These are phyloP conservation scores for Halisarca cf. caerulea DNA, from an alignment of 37 sponge, comb jelly and placozoan genomes.

Conservation along the genomic window DNA sequence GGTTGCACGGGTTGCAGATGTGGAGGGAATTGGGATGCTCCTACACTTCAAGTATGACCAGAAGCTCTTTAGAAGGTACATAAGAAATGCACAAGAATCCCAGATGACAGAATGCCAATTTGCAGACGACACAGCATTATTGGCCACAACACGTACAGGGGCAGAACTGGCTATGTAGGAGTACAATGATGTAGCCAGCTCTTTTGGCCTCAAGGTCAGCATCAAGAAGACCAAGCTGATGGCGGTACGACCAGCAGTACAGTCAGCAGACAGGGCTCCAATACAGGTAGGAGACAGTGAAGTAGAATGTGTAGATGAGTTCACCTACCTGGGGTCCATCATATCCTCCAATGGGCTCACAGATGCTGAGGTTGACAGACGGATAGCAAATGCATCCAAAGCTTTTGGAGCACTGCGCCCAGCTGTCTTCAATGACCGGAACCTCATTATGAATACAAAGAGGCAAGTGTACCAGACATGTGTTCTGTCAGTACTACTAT, in stretches of 20 bases:
- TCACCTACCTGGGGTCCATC: slow-evolving; percentile 23
- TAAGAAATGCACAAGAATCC: no score
- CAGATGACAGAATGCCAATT: no score
- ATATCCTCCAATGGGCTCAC: not conserved
- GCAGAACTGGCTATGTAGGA: no score
- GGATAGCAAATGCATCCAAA: slow-evolving; percentile 20
- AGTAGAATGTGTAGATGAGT: slow-evolving; percentile 7
- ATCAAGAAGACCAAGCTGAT: slow-evolving; percentile 47
- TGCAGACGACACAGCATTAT: no score
- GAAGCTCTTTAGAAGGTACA: no score
- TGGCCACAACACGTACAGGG: no score
- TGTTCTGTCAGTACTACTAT: slow-evolving; percentile 18
- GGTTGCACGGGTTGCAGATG: no score
- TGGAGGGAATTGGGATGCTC: no score
- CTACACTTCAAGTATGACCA: no score
- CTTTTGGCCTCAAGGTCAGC: slow-evolving; percentile 46
- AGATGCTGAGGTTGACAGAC: slow-evolving; percentile 24
- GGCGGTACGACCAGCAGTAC: slow-evolving; percentile 23
- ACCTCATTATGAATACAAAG: slow-evolving; percentile 21
- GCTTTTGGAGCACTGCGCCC: slow-evolving; percentile 16
- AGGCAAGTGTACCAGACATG: slow-evolving; percentile 19
- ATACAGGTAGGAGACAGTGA: slow-evolving; percentile 6
- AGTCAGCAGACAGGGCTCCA: slow-evolving; percentile 20
- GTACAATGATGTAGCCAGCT: no score
- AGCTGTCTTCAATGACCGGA: slow-evolving; percentile 15